phyloP scores from a whole-genome alignment of 2,888 invertebrate genomes.

The Macrosiphum euphorbiae region DNA sequence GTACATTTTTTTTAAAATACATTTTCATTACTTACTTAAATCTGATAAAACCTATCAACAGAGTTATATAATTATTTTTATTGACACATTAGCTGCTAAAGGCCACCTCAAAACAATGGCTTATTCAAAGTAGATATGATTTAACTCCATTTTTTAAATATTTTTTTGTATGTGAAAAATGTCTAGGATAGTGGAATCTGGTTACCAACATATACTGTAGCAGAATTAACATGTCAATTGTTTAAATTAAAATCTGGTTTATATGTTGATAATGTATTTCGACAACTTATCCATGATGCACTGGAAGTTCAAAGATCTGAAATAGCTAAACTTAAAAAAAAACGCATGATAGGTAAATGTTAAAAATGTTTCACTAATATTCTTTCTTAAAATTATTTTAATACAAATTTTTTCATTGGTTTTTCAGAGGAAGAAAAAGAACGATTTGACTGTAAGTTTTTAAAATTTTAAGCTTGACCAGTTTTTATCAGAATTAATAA shows the following conservation, averaged over 20 bases:
- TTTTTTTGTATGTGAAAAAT: background rate
- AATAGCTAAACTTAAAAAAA: slow-evolving; percentile 15
- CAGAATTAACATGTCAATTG: slow-evolving; percentile 14
- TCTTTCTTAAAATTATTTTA: background rate
- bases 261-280: slow-evolving; percentile 13
- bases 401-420: background rate
- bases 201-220: slow-evolving; percentile 42
- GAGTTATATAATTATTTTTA: too few species aligned
- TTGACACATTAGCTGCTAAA: background rate
- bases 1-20: background rate
- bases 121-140: background rate
- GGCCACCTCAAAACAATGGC: background rate
- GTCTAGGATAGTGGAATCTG: slow-evolving; percentile 13
- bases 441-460: slow-evolving; percentile 24
- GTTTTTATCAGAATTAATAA: background rate
- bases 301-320: slow-evolving; percentile 15
- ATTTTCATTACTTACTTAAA: background rate
- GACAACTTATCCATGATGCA: background rate
- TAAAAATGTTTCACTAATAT: background rate
- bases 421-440: slow-evolving; percentile 28
- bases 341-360: slow-evolving; percentile 22
- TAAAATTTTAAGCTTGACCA: background rate
- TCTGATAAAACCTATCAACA: too few species aligned
- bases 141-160: background rate
- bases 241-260: slow-evolving; percentile 47